These are phyloP conservation scores for Eristalinus aeneus DNA, from an alignment of 2,888 invertebrate species.

Conservation along the genomic window DNA sequence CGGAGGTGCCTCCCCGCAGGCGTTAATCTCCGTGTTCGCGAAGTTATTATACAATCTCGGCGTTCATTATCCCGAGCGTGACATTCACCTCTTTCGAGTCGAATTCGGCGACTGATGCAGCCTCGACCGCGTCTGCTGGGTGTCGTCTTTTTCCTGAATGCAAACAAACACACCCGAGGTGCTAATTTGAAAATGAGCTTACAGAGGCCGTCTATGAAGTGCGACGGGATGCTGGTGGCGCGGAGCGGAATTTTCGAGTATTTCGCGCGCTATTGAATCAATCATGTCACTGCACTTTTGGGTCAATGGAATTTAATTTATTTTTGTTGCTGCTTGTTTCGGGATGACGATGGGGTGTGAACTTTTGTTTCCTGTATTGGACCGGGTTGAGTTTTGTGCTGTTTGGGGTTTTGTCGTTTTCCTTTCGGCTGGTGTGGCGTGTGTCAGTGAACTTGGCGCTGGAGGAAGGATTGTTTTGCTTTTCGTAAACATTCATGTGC, in stretches of 20 bases:
- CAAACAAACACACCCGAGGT: background rate
- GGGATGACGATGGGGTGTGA: background rate
- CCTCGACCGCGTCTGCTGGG: background rate
- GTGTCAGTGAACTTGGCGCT: background rate
- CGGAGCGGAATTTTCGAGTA: background rate
- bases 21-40: background rate
- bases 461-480: background rate
- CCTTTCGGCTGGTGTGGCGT: background rate
- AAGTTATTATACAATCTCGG: constrained; percentile 60
- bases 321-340: constrained; percentile 11
- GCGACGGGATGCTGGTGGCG: background rate
- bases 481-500: background rate
- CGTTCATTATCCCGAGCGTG: constrained; percentile 66
- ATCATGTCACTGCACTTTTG: constrained; percentile 70
- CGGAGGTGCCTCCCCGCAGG: constrained; percentile 1
- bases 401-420: background rate
- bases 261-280: constrained; percentile 47
- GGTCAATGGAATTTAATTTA: constrained; percentile 66
- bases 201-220: background rate
- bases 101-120: constrained; percentile 12
- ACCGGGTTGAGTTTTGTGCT: constrained; percentile 1
- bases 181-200: background rate
- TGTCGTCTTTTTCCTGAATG: constrained; percentile 49
- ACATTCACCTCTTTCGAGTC: constrained; percentile 62
- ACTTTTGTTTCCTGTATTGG: constrained; percentile 55